Conservation (phyloP, 2,797 vertebrate species). For the Pteronotus mesoamericanus region DNA sequence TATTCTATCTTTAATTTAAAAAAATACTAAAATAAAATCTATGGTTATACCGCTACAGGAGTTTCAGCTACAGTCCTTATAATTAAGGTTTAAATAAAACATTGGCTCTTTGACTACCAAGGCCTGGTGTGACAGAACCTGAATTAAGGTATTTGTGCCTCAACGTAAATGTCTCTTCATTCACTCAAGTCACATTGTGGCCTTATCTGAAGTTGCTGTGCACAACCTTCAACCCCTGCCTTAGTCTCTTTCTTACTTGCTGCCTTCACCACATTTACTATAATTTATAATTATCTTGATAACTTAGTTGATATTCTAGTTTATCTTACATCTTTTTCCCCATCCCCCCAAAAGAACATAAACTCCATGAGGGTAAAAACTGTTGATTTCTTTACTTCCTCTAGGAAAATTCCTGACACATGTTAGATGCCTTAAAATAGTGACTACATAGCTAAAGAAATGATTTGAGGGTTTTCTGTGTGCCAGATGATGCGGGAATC, state of each 20-base stretch:
- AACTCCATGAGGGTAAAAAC: background rate
- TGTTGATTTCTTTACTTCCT: background rate
- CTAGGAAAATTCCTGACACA: background rate
- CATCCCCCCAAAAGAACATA: background rate
- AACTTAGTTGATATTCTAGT: background rate
- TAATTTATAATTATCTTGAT: background rate
- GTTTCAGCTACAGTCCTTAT: background rate
- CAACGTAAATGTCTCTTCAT: background rate
- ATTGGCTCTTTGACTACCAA: background rate
- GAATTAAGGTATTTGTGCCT: background rate
- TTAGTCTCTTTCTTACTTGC: background rate
- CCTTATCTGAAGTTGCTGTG: background rate
- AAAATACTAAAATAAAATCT: background rate
- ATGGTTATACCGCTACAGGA: background rate
- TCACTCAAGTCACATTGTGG: background rate
- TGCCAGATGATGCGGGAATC: background rate
- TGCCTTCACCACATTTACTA: background rate
- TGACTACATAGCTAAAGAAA: background rate
- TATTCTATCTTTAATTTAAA: background rate
- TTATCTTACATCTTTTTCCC: background rate
- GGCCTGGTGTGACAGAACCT: background rate
- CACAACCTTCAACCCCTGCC: too few species aligned
- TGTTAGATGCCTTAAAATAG: background rate
- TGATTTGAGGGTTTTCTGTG: background rate
- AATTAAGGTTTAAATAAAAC: slow-evolving; percentile 7